Base-by-base conservation (phyloP, 2,113 vertebrate genomes). In the Mus spicilegus region DNA sequence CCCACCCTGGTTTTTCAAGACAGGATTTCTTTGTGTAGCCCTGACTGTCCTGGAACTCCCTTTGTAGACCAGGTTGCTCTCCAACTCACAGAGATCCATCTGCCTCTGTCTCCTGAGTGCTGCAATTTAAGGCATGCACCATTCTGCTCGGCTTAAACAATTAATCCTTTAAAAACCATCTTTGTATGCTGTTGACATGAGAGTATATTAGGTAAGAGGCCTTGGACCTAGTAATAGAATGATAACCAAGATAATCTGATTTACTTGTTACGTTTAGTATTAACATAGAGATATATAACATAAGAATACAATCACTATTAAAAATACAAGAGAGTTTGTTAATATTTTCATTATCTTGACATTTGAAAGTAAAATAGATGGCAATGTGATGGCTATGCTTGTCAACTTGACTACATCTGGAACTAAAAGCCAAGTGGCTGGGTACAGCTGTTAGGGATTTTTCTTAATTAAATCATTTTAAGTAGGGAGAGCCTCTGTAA, bases 241-340 rank as follows among this genome's bases (percentile, higher is more conserved):
- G 0, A 20, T 89, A 82, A 87, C 19, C 26, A 61, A 77, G 17
- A 92, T 54, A 77, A 77, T 82, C 3, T 65, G 33, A 88, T 82
- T 86, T n/a, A 80, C 1, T 65, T 42, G 76, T 33, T 49, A 33
- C 24, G 42, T 92, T 73, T 63, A 78, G 76, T 33, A 70, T n/a
- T 42, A 46, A 42, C n/a, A 63, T 63, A 33, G 56, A 84, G 33
- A 87, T 42, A 93, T 26, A 86, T 69, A 16, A 63, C 22, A 76
- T 80, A 90, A 80, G 24, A 93, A 75, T 36, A 46, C 28, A 73
- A 67, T 58, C 13, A 67, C 93, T 72, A 87, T 90, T 89, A 78
- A 94, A 92, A 95, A 42, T 30, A 61, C 3, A 82, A 56, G 26
- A 61, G 3, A 63, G 63, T 96, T 95, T 77, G 73, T 86, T 72